Evolutionary conservation across 1,140 invertebrate genomes (phyloP).

Genomic region (Bombus pyrosoma): DNA sequence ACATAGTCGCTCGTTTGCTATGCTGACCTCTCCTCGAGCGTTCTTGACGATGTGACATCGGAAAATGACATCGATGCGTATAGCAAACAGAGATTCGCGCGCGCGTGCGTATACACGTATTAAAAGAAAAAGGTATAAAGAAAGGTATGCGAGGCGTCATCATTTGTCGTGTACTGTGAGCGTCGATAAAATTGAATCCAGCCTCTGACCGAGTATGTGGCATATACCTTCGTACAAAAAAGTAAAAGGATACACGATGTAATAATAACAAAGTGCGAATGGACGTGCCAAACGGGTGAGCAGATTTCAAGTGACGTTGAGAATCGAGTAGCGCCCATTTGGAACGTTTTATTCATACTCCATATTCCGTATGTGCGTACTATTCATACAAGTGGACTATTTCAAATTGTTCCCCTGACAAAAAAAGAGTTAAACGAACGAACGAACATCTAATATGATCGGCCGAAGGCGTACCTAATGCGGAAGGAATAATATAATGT

Average conservation of each 20-base stretch:
- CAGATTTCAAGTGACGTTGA: background rate
- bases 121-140: constrained; percentile 13
- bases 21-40: constrained; percentile 59
- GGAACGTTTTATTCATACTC: background rate
- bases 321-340: background rate
- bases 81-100: constrained; percentile 16
- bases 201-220: constrained; percentile 31
- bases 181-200: constrained; percentile 38
- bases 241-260: constrained; percentile 29
- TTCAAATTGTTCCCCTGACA: background rate
- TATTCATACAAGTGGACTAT: background rate
- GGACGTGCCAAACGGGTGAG: background rate
- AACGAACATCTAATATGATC: background rate
- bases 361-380: constrained; percentile 22
- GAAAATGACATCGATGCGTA: constrained; percentile 28
- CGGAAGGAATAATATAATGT: background rate
- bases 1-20: constrained; percentile 34
- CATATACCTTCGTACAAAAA: constrained; percentile 24
- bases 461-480: background rate
- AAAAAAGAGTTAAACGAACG: background rate
- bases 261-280: background rate
- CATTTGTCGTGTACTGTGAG: constrained; percentile 49
- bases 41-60: constrained; percentile 49
- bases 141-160: constrained; percentile 3
- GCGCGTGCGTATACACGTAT: background rate